phyloP scores from a whole-genome alignment of 2,888 invertebrate species.

The Acanthococcus lagerstroemiae region DNA sequence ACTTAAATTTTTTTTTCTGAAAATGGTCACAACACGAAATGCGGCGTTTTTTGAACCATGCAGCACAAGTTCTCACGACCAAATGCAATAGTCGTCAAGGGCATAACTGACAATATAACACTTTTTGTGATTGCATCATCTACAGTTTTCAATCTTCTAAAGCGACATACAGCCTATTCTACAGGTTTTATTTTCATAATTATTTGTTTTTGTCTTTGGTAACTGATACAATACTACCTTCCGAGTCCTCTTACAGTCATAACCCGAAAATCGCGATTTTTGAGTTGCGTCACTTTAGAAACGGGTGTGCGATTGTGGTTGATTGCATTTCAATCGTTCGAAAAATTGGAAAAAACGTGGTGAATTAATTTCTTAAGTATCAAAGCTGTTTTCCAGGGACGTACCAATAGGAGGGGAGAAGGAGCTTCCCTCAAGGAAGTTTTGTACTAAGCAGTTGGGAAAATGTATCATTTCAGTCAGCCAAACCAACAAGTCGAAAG shows the following conservation, averaged over 20 bases:
- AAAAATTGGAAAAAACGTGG: no score
- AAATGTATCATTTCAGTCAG: no score
- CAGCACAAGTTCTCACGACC: background rate
- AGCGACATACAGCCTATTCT: background rate
- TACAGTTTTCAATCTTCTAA: background rate
- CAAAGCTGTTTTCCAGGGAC: no score
- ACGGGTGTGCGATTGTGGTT: background rate
- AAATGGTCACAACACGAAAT: constrained; percentile 1
- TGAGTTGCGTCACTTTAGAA: background rate
- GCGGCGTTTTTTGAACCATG: background rate
- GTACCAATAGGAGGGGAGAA: no score
- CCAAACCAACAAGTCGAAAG: no score
- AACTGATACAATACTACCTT: background rate
- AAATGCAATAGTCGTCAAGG: no score
- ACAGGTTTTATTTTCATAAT: background rate
- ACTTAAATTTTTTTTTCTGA: background rate
- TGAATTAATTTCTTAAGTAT: no score
- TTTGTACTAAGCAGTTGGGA: no score
- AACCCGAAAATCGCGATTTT: background rate
- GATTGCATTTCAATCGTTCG: no score
- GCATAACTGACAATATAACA: background rate
- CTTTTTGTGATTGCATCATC: background rate
- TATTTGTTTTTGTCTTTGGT: background rate
- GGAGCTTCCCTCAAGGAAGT: no score
- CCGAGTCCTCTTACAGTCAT: background rate